These are phyloP conservation scores for Azorinus chamasolen DNA, from an alignment of 2,888 invertebrate genomes.

Conservation along the genomic window DNA sequence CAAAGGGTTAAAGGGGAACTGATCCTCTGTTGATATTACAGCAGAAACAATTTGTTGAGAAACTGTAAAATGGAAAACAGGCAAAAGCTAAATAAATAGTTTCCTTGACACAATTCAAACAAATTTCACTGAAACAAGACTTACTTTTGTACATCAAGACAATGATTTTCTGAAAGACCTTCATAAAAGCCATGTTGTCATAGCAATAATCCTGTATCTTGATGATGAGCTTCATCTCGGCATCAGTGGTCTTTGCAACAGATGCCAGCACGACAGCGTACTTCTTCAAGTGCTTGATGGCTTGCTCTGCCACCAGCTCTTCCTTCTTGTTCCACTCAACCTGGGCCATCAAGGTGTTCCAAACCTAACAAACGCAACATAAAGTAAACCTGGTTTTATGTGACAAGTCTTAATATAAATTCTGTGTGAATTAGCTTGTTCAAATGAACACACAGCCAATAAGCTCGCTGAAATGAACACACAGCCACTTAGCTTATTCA, in stretches of 20 bases:
- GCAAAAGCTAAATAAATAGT: too few species aligned
- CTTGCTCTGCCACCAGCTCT: slow-evolving; percentile 98
- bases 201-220: slow-evolving; percentile 99
- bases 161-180: slow-evolving; percentile 98
- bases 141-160: slow-evolving; percentile 97
- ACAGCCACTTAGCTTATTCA: too few species aligned
- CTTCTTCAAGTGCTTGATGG: slow-evolving; percentile 89
- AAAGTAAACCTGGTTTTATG: too few species aligned
- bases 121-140: slow-evolving; percentile 35
- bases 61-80: too few species aligned
- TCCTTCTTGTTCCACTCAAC: slow-evolving; percentile 99
- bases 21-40: too few species aligned
- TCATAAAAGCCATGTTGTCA: slow-evolving; percentile 99
- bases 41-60: too few species aligned
- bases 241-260: slow-evolving; percentile 94
- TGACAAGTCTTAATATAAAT: too few species aligned
- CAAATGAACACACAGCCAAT: too few species aligned
- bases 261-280: slow-evolving; percentile 95
- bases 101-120: too few species aligned
- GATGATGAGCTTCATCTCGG: slow-evolving; percentile 95
- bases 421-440: too few species aligned
- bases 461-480: too few species aligned
- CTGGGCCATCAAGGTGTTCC: slow-evolving; percentile 97
- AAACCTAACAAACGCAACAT: slow-evolving; percentile 92
- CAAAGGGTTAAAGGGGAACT: too few species aligned